Evolutionary conservation across 2,113 vertebrate species (phyloP).

Genomic region (Marcusenius ussheri): DNA sequence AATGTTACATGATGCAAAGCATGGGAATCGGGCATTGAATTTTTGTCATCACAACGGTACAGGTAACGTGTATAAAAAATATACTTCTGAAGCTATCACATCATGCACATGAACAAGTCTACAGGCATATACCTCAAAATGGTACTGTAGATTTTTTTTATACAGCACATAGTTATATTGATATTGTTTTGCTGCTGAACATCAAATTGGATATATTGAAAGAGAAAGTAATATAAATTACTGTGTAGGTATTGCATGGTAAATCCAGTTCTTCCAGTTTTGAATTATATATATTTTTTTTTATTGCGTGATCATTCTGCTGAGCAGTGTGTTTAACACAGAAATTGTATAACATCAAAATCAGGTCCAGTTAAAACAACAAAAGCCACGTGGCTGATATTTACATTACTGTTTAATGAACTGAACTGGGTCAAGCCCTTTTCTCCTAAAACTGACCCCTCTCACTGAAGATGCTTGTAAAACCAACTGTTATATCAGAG

Average conservation of each 20-base stretch:
- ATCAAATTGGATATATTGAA: constrained; percentile 6
- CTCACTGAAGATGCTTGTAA: not conserved
- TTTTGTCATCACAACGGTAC: not conserved
- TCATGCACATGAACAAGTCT: not conserved
- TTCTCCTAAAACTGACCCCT: not conserved
- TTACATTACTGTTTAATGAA: constrained; percentile 9
- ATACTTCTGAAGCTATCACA: not conserved
- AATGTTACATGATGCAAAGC: not conserved
- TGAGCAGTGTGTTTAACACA: not conserved
- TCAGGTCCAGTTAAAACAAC: not conserved
- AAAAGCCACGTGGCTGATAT: not conserved
- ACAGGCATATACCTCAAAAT: constrained; percentile 1
- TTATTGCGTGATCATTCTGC: not conserved
- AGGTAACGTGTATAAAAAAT: not conserved
- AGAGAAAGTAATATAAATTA: not conserved
- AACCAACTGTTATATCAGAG: not conserved
- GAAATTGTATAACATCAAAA: not conserved
- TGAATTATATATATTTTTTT: not conserved
- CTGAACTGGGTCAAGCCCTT: not conserved
- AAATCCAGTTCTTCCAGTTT: constrained; percentile 21
- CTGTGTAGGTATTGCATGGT: not conserved
- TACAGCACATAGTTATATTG: not conserved
- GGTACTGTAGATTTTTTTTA: constrained; percentile 11
- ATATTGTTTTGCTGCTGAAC: constrained; percentile 1
- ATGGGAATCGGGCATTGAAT: not conserved